Evolutionary conservation across 2,888 invertebrate species (phyloP).

Genomic region (Willowsia nigromaculata): DNA sequence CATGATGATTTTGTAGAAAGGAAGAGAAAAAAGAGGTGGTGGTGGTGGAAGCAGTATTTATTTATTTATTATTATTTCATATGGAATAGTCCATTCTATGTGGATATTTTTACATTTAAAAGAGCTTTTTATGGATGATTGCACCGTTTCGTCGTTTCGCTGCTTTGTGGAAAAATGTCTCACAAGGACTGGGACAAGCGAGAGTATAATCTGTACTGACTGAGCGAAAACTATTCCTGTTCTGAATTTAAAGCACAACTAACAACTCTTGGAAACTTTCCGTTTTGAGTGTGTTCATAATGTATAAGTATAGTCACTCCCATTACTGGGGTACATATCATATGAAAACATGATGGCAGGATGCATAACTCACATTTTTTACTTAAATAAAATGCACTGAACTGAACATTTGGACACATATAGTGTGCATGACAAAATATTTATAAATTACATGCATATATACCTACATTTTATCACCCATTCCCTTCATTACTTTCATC

Average conservation of each 20-base stretch:
- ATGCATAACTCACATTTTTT: too few species aligned
- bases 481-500: not conserved
- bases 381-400: not conserved
- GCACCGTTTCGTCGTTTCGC: conserved; percentile 43
- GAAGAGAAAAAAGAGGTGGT: too few species aligned
- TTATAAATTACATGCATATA: not conserved
- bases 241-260: conserved; percentile 32
- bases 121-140: conserved; percentile 68
- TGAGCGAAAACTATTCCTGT: conserved; percentile 18
- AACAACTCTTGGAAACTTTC: conserved; percentile 2
- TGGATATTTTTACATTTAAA: conserved; percentile 70
- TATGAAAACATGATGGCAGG: too few species aligned
- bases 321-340: not conserved
- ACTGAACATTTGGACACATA: conserved; percentile 21
- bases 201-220: not conserved
- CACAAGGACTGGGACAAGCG: not conserved
- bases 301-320: not conserved
- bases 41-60: not conserved
- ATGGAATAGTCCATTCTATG: conserved; percentile 59
- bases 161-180: conserved; percentile 5
- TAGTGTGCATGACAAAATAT: not conserved
- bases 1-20: conserved; percentile 25
- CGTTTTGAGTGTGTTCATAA: not conserved
- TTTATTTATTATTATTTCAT: conserved; percentile 34
- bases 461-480: conserved; percentile 6